phyloP scores from a whole-genome alignment of 1,140 invertebrate genomes.

The Euura lappo region DNA sequence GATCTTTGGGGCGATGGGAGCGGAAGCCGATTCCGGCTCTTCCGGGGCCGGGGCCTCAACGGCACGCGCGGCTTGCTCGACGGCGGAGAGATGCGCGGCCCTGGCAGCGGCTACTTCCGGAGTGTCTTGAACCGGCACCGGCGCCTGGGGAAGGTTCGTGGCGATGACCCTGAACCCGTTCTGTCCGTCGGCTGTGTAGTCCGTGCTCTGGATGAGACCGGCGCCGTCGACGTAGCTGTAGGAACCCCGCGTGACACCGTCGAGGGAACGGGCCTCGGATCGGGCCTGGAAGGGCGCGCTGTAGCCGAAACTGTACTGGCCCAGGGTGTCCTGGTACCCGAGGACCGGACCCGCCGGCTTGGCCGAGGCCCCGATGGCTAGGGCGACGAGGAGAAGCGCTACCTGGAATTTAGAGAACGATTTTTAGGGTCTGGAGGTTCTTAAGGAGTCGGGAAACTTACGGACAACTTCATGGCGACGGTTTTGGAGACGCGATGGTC shows the following conservation, averaged over 20 bases:
- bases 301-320: conserved; percentile 64
- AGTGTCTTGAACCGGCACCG: conserved; percentile 46
- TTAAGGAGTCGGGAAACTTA: background rate
- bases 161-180: conserved; percentile 62
- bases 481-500: background rate
- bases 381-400: conserved; percentile 28
- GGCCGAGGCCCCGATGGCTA: conserved; percentile 13
- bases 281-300: conserved; percentile 57
- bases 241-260: conserved; percentile 45
- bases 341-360: conserved; percentile 37
- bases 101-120: conserved; percentile 48
- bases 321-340: conserved; percentile 60
- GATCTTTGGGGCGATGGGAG: background rate
- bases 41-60: conserved; percentile 17
- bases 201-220: conserved; percentile 56
- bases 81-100: conserved; percentile 40
- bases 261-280: conserved; percentile 51
- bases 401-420: conserved; percentile 13
- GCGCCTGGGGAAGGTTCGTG: conserved; percentile 60
- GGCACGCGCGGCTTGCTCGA: conserved; percentile 27
- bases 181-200: conserved; percentile 47
- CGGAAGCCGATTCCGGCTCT: background rate
- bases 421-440: background rate
- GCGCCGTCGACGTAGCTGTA: conserved; percentile 63
- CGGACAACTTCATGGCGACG: conserved; percentile 10